Evolutionary conservation across 2,888 invertebrate genomes (phyloP), one percentile per base, ranked within the genome.

Genomic region (Calliopum simillimum): DNA sequence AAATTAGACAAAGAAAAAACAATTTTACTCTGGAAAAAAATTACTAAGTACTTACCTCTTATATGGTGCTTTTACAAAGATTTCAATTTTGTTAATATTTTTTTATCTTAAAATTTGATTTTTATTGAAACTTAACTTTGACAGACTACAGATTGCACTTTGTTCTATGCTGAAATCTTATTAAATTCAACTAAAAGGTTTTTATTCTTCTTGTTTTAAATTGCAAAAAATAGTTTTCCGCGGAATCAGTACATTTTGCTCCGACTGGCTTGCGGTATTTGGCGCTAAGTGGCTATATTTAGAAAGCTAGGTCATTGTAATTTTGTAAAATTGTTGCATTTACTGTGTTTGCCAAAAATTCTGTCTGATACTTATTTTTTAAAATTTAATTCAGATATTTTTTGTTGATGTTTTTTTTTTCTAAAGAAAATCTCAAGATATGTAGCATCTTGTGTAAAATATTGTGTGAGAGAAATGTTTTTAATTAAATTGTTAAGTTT

Each of bases 221-320:
- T n/a, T n/a, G 43, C 11, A 44, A 21, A 41, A 23, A 4, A 13
- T 53, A 25, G 41, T 12, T 44, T 19, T 47, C 8, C 8, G 25
- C 43, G 3, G 6, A 43, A 4, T 19, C 59, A 43, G 55, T 14
- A 2, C 56, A 25, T 25, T 5, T n/a, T 59, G 33, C 33, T 23
- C 4, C 25, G n/a, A 33, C 4, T n/a, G 41, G 33, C 33, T 21
- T 63, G 63, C 33, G 63, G 61, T 46, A 61, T 63, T 49, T 33
- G 63, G 63, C 51, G 63, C 63, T 16, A 44, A 23, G 4, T 19
- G 1, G n/a, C n/a, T 66, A 66, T 53, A 43, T 66, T 63, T 55
- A 55, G 65, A 13, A n/a, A 66, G 65, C 55, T 66, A 43, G 65
- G 65, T 66, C 65, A 66, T 66, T 66, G 25, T 44, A 66, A 66